Base-by-base conservation (phyloP, 2,888 invertebrate genomes). In the Mystacides longicornis region DNA sequence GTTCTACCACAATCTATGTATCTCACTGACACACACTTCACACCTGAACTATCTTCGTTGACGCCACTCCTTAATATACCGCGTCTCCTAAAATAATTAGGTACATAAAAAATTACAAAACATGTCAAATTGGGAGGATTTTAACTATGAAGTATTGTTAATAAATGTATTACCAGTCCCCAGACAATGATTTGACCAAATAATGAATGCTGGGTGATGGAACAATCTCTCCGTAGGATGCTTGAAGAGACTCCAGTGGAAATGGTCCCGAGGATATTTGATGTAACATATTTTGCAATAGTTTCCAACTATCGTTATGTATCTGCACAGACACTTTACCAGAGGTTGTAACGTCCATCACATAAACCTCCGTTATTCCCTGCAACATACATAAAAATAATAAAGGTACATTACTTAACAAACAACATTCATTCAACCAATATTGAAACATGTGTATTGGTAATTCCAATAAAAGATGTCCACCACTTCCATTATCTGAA, bases 181-280 rank as follows among this genome's bases (percentile, higher is more conserved):
- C 77, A 60, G 69, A 70, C 55, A 71, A 70, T 60, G 74, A 75
- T 66, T 75, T 75, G 67, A 75, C 76, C 65, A 76, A 73, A 71
- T 74, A 77, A 54, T 75, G 72, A 58, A 71, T 23, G 19, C 53
- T 57, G 19, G 58, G 58, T 23, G 52, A 74, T 64, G 63, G 61
- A 59, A 67, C 62, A 20, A 58, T 45, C 4, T 54, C 52, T 3
- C 55, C 56, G 23, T 46, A 52, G 4, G 58, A 54, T 2, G 58
- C 58, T 43, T 58, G 55, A 33, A 58, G 49, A 4, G 60, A 50
- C 37, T 58, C 58, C 23, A 56, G 54, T 3, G 56, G 58, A 27
- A 58, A 56, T 3, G 58, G 53, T 7, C 56, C 58, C 20, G 43
- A 46, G 11, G 52, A 43, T 11, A 57, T 49, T 50, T 58, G 56